Evolutionary conservation across 2,888 invertebrate genomes (phyloP), one percentile per base, ranked within the genome.

Genomic region (Cryptosula pallasiana): DNA sequence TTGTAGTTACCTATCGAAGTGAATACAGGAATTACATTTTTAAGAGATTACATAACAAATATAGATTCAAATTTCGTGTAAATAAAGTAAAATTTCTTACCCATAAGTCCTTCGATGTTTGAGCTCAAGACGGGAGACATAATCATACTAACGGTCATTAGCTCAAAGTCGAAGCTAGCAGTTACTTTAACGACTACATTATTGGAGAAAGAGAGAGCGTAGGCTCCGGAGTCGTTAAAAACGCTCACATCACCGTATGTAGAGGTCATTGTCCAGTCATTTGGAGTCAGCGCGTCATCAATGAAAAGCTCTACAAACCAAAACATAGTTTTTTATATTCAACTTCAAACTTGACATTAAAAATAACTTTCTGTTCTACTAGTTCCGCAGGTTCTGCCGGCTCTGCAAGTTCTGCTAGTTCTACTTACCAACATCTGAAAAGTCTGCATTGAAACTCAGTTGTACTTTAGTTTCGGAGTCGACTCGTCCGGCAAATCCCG

Each of bases 1-100:
- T 78, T 76, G 69, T 75, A 77, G 71, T 77, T 78, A 23, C 78
- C 78, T 57, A 23, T 25, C 5, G 23, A 25, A n/a, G 5, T 25
- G 25, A 16, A 25, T 25, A 57, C 13, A 9, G 9, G 20, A 9
- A 20, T 55, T n/a, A n/a, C n/a, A n/a, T n/a, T n/a, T n/a, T n/a
- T n/a, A n/a, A n/a, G n/a, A n/a, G n/a, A n/a, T n/a, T n/a, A n/a
- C n/a, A n/a, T n/a, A n/a, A n/a, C n/a, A n/a, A n/a, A n/a, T n/a
- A n/a, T n/a, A n/a, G n/a, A n/a, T n/a, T n/a, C n/a, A n/a, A n/a
- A n/a, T n/a, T n/a, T n/a, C n/a, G n/a, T n/a, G n/a, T n/a, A n/a
- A n/a, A n/a, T n/a, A n/a, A n/a, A n/a, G n/a, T n/a, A n/a, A n/a
- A n/a, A n/a, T n/a, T n/a, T n/a, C n/a, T 9, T 32, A 63, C 63